These are phyloP conservation scores for Polyodon spathula DNA, from an alignment of 2,113 vertebrate genomes.

Conservation along the genomic window DNA sequence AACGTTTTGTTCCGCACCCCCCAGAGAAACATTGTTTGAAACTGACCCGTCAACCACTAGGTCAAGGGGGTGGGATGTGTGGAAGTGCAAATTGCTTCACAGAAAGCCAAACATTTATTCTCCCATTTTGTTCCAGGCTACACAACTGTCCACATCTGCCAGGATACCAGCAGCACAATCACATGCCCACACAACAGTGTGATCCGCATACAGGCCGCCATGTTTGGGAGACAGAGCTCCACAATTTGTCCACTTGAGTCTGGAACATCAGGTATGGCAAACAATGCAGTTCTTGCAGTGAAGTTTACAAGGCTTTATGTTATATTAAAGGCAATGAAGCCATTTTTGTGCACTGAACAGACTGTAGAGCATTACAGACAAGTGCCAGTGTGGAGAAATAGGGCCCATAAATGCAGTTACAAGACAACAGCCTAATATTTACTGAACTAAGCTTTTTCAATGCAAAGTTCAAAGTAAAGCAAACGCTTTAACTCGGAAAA, in stretches of 20 bases:
- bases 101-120: neutral
- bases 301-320: neutral
- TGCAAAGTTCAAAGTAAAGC: too few relatives aligned
- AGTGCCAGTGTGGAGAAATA: too few relatives aligned
- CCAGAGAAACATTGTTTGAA: too few relatives aligned
- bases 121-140: constrained; percentile 39
- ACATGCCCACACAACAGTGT: constrained; percentile 51
- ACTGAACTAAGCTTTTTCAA: too few relatives aligned
- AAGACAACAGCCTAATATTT: too few relatives aligned
- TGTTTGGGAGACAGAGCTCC: constrained; percentile 43
- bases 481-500: too few relatives aligned
- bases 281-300: neutral
- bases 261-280: constrained; percentile 26
- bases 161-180: constrained; percentile 41
- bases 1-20: too few relatives aligned
- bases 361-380: too few relatives aligned
- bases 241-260: constrained; percentile 42
- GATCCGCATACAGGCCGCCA: constrained; percentile 58
- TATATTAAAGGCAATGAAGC: neutral
- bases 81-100: neutral
- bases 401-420: too few relatives aligned
- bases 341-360: neutral
- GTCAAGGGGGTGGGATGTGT: neutral
- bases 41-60: too few relatives aligned
- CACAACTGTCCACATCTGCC: constrained; percentile 43